phyloP scores from a whole-genome alignment of 2,113 vertebrate species.

The Leptodactylus fuscus region DNA sequence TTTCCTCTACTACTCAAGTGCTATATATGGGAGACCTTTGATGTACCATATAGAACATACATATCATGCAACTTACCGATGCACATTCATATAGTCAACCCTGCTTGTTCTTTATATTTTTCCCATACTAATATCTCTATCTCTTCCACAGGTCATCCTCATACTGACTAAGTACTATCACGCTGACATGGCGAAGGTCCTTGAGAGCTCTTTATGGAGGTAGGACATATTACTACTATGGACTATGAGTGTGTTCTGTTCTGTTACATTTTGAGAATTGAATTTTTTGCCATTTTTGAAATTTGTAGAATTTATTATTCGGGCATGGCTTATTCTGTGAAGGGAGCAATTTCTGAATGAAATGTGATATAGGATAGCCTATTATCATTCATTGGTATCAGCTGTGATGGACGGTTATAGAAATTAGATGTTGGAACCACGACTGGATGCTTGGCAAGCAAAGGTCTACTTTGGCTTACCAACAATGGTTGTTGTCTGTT shows the following conservation, averaged over 20 bases:
- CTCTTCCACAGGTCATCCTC: conserved; percentile 86
- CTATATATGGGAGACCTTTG: background rate
- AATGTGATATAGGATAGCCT: no score
- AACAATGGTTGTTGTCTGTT: no score
- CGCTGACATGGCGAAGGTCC: conserved; percentile 92
- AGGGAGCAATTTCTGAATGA: background rate
- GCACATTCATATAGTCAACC: background rate
- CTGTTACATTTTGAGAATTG: no score
- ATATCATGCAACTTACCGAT: background rate
- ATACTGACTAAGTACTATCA: conserved; percentile 98
- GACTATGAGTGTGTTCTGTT: no score
- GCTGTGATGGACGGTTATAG: background rate
- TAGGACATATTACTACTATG: conserved; percentile 67
- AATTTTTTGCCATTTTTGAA: background rate
- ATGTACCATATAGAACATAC: background rate
- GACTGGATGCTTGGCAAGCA: background rate
- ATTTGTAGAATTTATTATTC: background rate
- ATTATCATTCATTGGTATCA: background rate
- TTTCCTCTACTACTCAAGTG: background rate
- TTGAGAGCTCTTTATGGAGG: conserved; percentile 95
- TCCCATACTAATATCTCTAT: background rate
- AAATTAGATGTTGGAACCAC: background rate
- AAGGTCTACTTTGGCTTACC: background rate
- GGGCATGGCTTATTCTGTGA: background rate
- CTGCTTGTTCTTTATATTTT: background rate